Percentiles rank a stretch among this genome's conserved stretches.
These are phyloP conservation scores for Plemyria rubiginata DNA, from an alignment of 2,888 invertebrate genomes.

Conservation along the genomic window DNA sequence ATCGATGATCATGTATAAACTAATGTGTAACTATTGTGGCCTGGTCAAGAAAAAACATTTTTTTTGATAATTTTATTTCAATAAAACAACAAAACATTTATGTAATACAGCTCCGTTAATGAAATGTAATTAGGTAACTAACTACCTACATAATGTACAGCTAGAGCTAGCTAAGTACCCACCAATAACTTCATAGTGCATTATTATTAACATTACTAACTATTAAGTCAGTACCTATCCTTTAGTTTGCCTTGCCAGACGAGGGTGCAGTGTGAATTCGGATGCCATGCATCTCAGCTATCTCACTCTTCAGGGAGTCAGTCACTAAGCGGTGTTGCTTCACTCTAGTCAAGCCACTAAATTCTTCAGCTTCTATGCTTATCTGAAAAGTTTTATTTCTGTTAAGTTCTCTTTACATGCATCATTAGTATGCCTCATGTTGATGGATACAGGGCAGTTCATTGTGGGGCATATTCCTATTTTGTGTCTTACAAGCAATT, in stretches of 20 bases:
- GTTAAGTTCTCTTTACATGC: neutral
- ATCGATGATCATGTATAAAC: neutral
- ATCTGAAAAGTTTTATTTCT: slow-evolving; percentile 60
- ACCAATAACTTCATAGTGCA: neutral
- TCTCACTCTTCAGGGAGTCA: slow-evolving; percentile 89
- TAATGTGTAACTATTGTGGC: too few species aligned
- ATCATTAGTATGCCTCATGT: too few species aligned
- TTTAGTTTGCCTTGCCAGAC: slow-evolving; percentile 3
- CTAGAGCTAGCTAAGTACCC: neutral
- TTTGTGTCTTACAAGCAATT: too few species aligned
- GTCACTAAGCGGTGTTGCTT: slow-evolving; percentile 91
- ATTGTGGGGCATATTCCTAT: too few species aligned
- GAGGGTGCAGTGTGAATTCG: slow-evolving; percentile 88
- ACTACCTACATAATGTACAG: neutral
- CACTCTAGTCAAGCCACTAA: slow-evolving; percentile 87
- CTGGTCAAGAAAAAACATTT: neutral
- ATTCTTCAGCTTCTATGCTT: slow-evolving; percentile 88
- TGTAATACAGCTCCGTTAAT: neutral
- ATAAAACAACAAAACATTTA: neutral
- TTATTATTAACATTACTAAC: slow-evolving; percentile 28
- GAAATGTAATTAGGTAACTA: neutral
- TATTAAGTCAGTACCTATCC: slow-evolving; percentile 29
- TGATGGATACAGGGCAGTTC: too few species aligned
- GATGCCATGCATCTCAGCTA: slow-evolving; percentile 93
- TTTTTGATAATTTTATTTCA: neutral